Percentiles rank a stretch among this genome's conserved stretches.
Evolutionary conservation across 2,113 vertebrate genomes (phyloP).

Genomic region (Callocephalon fimbriatum): DNA sequence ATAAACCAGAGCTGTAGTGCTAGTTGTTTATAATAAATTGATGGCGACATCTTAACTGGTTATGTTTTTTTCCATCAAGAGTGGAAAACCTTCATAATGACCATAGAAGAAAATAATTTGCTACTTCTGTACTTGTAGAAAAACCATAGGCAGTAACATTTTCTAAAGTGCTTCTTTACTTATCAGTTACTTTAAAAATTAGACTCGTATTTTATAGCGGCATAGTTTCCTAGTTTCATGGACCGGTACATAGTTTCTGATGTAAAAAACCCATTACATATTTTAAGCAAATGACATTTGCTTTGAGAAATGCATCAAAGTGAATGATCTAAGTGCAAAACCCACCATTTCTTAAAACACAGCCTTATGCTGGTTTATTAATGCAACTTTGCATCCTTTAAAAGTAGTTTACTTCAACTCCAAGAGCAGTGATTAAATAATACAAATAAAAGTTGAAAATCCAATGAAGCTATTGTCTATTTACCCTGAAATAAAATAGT

Average conservation of each 20-base stretch:
- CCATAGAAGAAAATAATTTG: background rate
- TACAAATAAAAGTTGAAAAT: slow-evolving; percentile 72
- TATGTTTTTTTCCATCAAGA: background rate
- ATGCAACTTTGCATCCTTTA: slow-evolving; percentile 74
- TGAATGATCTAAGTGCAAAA: slow-evolving; percentile 39
- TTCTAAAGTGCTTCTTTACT: slow-evolving; percentile 70
- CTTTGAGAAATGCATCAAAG: slow-evolving; percentile 26
- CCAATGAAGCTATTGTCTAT: slow-evolving; percentile 74
- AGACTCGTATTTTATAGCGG: background rate
- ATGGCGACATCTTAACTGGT: background rate
- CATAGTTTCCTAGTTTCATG: background rate
- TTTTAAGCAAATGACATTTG: slow-evolving; percentile 30
- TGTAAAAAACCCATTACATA: slow-evolving; percentile 39
- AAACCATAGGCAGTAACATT: slow-evolving; percentile 42
- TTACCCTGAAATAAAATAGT: slow-evolving; percentile 76
- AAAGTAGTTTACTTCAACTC: slow-evolving; percentile 76
- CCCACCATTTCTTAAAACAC: slow-evolving; percentile 52
- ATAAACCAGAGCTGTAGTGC: slow-evolving; percentile 9
- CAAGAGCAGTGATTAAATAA: slow-evolving; percentile 79
- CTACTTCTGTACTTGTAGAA: background rate
- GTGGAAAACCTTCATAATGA: background rate
- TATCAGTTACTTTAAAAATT: slow-evolving; percentile 5
- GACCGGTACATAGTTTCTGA: slow-evolving; percentile 53
- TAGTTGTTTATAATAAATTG: background rate
- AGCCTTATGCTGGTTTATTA: slow-evolving; percentile 73